A percentile compares a stretch with the other conserved stretches of the same genome.
These are phyloP conservation scores for Drosophila flavopinicola DNA, from an alignment of 2,888 invertebrate species.

Conservation along the genomic window DNA sequence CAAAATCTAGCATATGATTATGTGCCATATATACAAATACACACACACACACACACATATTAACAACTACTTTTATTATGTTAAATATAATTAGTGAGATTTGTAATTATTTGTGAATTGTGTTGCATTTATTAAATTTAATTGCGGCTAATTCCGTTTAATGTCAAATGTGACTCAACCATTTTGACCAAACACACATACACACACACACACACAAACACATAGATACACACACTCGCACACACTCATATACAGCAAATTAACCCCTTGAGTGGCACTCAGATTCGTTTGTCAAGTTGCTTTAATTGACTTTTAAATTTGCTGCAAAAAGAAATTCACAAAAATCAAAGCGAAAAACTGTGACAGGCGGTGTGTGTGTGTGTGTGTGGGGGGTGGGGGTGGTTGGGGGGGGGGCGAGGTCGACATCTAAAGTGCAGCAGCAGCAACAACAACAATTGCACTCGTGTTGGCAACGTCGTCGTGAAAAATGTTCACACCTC, in stretches of 20 bases:
- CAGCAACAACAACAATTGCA: slow-evolving; percentile 66
- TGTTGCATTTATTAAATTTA: slow-evolving; percentile 47
- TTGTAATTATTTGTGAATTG: slow-evolving; percentile 47
- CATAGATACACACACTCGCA: slow-evolving; percentile 8
- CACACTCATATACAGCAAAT: slow-evolving; percentile 58
- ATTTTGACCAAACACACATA: slow-evolving; percentile 28
- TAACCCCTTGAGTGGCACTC: slow-evolving; percentile 80
- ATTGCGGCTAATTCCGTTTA: slow-evolving; percentile 66
- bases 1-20: slow-evolving; percentile 66
- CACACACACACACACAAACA: slow-evolving; percentile 18
- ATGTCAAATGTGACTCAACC: slow-evolving; percentile 42
- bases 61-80: slow-evolving; percentile 22
- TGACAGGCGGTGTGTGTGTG: slow-evolving; percentile 40
- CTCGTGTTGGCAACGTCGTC: slow-evolving; percentile 61
- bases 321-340: slow-evolving; percentile 55
- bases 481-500: slow-evolving; percentile 72
- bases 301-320: slow-evolving; percentile 80
- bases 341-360: slow-evolving; percentile 69
- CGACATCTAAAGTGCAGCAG: slow-evolving; percentile 58
- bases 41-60: slow-evolving; percentile 3
- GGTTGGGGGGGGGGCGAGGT: slow-evolving; percentile 15
- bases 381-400: not conserved
- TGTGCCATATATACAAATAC: slow-evolving; percentile 30
- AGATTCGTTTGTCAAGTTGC: slow-evolving; percentile 73
- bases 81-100: slow-evolving; percentile 43